Evolutionary conservation across 2,888 invertebrate genomes (phyloP).

Genomic region (Hypselothyrea guttata): DNA sequence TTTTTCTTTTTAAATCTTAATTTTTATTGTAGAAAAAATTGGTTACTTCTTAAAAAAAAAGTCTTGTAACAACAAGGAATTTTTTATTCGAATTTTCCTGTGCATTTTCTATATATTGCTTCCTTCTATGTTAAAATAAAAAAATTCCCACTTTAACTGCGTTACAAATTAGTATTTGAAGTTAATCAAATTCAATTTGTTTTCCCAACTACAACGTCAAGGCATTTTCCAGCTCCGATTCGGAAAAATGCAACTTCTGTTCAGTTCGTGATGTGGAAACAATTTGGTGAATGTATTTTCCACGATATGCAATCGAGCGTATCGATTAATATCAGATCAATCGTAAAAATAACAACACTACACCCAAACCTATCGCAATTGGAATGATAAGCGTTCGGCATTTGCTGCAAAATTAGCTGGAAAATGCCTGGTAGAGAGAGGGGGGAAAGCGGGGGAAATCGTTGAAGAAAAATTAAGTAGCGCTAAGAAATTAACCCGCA

Average conservation of each 20-base stretch:
- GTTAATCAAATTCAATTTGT: background rate
- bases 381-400: slow-evolving; percentile 45
- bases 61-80: too few species aligned
- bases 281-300: slow-evolving; percentile 49
- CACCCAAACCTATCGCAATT: slow-evolving; percentile 20
- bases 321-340: slow-evolving; percentile 17
- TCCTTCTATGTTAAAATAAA: too few species aligned
- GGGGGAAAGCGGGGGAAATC: too few species aligned
- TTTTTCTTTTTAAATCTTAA: too few species aligned
- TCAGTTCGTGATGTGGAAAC: slow-evolving; percentile 39
- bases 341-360: slow-evolving; percentile 6
- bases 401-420: slow-evolving; percentile 35
- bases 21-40: too few species aligned
- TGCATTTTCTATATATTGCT: too few species aligned
- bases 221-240: too few species aligned
- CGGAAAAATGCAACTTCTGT: too few species aligned
- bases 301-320: slow-evolving; percentile 61
- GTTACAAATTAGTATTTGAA: too few species aligned
- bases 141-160: slow-evolving; percentile 5
- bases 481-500: slow-evolving; percentile 76
- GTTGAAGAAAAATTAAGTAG: slow-evolving; percentile 66
- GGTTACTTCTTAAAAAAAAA: too few species aligned
- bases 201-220: background rate
- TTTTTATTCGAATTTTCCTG: too few species aligned
- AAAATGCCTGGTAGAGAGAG: too few species aligned